Evolutionary conservation across 2,113 vertebrate species (phyloP).

Genomic region (Ondatra zibethicus): DNA sequence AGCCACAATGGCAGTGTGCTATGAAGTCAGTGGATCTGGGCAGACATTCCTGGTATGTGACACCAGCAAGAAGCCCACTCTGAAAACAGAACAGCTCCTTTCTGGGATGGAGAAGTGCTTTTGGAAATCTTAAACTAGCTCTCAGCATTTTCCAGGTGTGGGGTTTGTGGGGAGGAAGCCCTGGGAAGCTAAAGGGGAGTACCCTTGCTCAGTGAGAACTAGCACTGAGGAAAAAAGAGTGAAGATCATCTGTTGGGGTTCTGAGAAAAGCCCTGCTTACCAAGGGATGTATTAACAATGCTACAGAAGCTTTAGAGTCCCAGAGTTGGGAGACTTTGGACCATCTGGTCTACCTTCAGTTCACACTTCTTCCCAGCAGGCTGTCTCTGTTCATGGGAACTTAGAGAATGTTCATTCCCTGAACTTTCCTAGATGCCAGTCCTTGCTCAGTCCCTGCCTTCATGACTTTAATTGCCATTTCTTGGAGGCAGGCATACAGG

Average conservation of each 20-base stretch:
- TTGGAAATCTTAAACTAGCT: not conserved
- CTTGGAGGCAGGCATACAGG: not conserved
- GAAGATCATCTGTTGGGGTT: not conserved
- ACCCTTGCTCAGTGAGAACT: not conserved
- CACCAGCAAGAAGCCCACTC: not conserved
- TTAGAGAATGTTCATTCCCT: not conserved
- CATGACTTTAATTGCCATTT: not conserved
- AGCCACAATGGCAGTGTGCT: not conserved
- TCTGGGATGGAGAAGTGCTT: not conserved
- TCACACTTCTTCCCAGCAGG: not conserved
- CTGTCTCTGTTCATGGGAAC: not conserved
- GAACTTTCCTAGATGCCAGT: not conserved
- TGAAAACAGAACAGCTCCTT: not conserved
- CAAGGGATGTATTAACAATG: not conserved
- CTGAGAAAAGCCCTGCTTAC: not conserved
- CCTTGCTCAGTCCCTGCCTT: not conserved
- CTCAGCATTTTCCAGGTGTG: not conserved
- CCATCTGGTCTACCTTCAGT: conserved; percentile 1
- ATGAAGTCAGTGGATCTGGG: not conserved
- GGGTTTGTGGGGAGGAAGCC: not conserved
- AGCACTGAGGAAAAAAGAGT: not conserved
- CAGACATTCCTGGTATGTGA: too few relatives aligned
- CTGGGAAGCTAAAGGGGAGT: not conserved
- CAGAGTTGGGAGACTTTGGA: not conserved
- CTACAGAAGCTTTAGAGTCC: not conserved